Percentiles rank a stretch among this genome's conserved stretches.
Evolutionary conservation across 1,140 invertebrate genomes (phyloP).

Genomic region (Aleiodes sp.): DNA sequence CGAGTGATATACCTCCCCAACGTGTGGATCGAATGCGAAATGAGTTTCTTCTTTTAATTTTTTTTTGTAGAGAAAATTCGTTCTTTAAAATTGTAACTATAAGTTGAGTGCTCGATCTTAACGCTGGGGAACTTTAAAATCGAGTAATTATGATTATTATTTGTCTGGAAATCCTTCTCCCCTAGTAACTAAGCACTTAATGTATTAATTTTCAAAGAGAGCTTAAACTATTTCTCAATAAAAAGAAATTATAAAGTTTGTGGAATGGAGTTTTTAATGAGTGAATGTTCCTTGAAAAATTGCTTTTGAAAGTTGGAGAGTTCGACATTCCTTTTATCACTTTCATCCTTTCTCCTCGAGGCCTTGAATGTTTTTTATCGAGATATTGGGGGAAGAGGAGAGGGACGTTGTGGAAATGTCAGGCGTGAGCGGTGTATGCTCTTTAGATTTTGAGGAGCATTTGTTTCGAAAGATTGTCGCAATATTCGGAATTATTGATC

Average conservation of each 20-base stretch:
- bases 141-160: neutral
- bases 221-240: slow-evolving; percentile 45
- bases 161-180: slow-evolving; percentile 2
- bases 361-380: slow-evolving; percentile 1
- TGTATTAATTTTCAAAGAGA: slow-evolving; percentile 40
- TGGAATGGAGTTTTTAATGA: neutral
- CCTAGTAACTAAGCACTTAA: slow-evolving; percentile 41
- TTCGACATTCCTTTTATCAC: no score
- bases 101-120: no score
- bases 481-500: no score
- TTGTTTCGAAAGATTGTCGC: no score
- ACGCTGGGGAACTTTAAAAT: no score
- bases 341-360: slow-evolving; percentile 1
- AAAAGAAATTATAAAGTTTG: slow-evolving; percentile 35
- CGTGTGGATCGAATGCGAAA: slow-evolving; percentile 6
- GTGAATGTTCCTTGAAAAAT: neutral
- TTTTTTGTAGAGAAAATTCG: neutral
- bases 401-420: slow-evolving; percentile 31
- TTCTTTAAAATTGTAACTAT: no score
- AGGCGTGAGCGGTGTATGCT: slow-evolving; percentile 23
- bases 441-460: slow-evolving; percentile 35
- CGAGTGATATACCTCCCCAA: neutral
- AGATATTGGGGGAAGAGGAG: neutral
- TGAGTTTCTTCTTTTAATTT: neutral
- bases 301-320: no score